A percentile compares a stretch with the other conserved stretches of the same genome.
Evolutionary conservation across 2,888 invertebrate species (phyloP).

Genomic region (Drosophila sordidula): DNA sequence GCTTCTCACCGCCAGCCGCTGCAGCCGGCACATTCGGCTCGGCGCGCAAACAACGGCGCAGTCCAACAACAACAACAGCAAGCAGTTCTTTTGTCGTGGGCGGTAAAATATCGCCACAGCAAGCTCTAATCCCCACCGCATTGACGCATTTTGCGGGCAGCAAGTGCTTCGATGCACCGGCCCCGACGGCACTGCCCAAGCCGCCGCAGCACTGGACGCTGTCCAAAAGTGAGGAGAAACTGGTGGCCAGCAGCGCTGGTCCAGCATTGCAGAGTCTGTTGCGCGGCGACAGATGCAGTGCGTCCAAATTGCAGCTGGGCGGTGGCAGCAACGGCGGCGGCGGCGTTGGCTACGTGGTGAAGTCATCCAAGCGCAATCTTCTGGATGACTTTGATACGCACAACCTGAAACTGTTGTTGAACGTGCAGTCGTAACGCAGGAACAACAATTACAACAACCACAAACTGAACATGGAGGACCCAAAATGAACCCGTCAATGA

Average conservation of each 20-base stretch:
- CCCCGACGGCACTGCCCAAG: conserved; percentile 91
- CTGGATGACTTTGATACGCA: conserved; percentile 86
- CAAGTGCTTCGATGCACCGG: conserved; percentile 93
- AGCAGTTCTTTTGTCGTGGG: conserved; percentile 55
- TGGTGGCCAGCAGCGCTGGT: conserved; percentile 84
- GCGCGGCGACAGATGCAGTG: conserved; percentile 55
- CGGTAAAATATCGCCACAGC: conserved; percentile 81
- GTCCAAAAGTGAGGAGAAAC: conserved; percentile 82
- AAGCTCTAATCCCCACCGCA: conserved; percentile 83
- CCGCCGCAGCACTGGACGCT: conserved; percentile 92
- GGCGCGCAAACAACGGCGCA: conserved; percentile 77
- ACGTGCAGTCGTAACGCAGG: conserved; percentile 86
- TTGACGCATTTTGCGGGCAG: conserved; percentile 88
- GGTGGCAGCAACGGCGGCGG: conserved; percentile 38
- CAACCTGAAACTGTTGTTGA: conserved; percentile 88
- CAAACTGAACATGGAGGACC: conserved; percentile 55
- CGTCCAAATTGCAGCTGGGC: conserved; percentile 43
- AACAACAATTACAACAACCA: conserved; percentile 39
- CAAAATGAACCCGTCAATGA: conserved; percentile 64
- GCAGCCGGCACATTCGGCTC: conserved; percentile 42
- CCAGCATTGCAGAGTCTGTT: conserved; percentile 70
- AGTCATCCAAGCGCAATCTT: conserved; percentile 83
- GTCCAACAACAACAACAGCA: conserved; percentile 51
- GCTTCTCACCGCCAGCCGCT: conserved; percentile 54
- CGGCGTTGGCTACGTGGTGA: conserved; percentile 59